Conservation (phyloP, 2,797 vertebrate species). For the Heterohyrax brucei region DNA sequence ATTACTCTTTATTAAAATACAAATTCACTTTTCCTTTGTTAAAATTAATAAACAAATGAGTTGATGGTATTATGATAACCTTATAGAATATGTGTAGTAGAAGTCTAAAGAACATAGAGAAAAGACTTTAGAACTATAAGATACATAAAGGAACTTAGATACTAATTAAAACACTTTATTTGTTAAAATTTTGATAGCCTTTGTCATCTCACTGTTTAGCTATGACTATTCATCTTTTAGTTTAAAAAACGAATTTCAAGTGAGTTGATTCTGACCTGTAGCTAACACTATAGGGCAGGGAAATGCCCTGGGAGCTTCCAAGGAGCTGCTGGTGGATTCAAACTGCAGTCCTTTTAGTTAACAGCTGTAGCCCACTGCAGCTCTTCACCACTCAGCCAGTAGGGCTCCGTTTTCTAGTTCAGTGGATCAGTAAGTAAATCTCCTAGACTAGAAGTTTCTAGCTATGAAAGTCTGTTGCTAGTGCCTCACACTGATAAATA, state of each 20-base stretch:
- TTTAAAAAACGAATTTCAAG: too few relatives aligned
- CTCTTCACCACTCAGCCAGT: too few relatives aligned
- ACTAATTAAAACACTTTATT: slow-evolving; percentile 66
- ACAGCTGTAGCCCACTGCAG: too few relatives aligned
- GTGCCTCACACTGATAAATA: slow-evolving; percentile 60
- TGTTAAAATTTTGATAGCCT: slow-evolving; percentile 31
- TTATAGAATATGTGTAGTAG: neutral
- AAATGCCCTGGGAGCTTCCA: too few relatives aligned
- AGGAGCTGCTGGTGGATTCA: too few relatives aligned
- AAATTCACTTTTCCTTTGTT: neutral
- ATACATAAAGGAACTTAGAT: neutral
- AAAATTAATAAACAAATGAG: neutral
- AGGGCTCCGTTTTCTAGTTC: neutral
- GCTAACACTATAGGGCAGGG: too few relatives aligned
- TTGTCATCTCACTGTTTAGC: slow-evolving; percentile 69
- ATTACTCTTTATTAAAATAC: neutral
- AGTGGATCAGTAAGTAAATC: slow-evolving; percentile 80
- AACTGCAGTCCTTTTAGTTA: too few relatives aligned
- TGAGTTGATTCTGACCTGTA: too few relatives aligned
- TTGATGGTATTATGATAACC: neutral
- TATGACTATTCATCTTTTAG: slow-evolving; percentile 77
- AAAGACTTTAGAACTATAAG: neutral
- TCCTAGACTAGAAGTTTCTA: slow-evolving; percentile 15
- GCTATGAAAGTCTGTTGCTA: slow-evolving; percentile 60
- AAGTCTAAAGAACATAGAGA: neutral